These are phyloP conservation scores for Drosophila longiperda DNA, from an alignment of 2,888 invertebrate species.

Conservation along the genomic window DNA sequence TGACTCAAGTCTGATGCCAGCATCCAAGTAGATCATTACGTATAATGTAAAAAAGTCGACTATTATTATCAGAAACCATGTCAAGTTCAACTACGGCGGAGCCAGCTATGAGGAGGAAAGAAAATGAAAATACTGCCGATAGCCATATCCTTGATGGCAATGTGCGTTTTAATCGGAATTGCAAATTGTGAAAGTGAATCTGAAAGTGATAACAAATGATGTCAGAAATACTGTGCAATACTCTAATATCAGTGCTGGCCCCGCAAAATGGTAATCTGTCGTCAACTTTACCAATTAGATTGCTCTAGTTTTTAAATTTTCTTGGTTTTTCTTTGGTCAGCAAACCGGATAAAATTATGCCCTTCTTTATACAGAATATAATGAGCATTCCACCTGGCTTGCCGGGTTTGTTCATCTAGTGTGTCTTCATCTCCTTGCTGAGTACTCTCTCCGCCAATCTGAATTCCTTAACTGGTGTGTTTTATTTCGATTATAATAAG, in stretches of 20 bases:
- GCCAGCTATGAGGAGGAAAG: slow-evolving; percentile 84
- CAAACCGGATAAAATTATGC: slow-evolving; percentile 86
- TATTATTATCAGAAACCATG: slow-evolving; percentile 30
- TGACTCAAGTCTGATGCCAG: slow-evolving; percentile 33
- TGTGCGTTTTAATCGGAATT: slow-evolving; percentile 59
- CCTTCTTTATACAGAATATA: slow-evolving; percentile 87
- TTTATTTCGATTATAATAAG: slow-evolving; percentile 87
- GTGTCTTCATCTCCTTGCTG: slow-evolving; percentile 87
- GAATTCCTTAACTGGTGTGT: slow-evolving; percentile 86
- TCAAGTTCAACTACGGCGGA: slow-evolving; percentile 35
- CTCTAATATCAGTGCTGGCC: not conserved
- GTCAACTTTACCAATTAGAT: not conserved
- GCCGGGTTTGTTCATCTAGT: slow-evolving; percentile 87
- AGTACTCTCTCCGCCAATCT: slow-evolving; percentile 87
- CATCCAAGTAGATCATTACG: slow-evolving; percentile 12
- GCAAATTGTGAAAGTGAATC: not conserved
- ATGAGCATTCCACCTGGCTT: slow-evolving; percentile 86
- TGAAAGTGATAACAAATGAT: not conserved
- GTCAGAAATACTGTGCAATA: not conserved
- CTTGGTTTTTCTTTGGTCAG: slow-evolving; percentile 76
- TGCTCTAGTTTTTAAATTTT: not conserved
- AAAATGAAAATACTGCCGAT: slow-evolving; percentile 87
- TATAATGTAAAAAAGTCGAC: slow-evolving; percentile 6
- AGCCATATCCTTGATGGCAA: slow-evolving; percentile 88
- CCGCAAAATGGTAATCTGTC: not conserved